Conservation (phyloP, 2,888 invertebrate genomes). For the Rhogogaster chlorosoma region DNA sequence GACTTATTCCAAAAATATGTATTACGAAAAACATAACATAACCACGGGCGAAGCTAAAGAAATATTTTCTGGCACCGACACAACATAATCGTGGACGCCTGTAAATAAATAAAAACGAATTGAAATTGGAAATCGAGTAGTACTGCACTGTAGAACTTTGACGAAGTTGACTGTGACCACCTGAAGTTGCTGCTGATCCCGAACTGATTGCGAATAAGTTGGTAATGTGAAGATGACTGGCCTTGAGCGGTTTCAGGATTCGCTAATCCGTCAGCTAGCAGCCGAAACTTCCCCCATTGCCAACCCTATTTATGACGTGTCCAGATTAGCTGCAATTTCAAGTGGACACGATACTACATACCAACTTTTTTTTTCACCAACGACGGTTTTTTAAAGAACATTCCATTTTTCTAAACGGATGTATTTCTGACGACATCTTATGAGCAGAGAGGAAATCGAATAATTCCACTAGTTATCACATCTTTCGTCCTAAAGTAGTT, state of each 20-base stretch:
- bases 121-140: constrained; percentile 29
- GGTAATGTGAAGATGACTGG: background rate
- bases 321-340: background rate
- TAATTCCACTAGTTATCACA: background rate
- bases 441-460: background rate
- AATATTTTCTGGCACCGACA: constrained; percentile 30
- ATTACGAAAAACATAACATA: constrained; percentile 22
- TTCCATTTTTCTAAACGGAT: background rate
- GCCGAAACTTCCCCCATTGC: background rate
- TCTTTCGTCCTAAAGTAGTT: background rate
- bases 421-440: background rate
- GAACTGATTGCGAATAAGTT: background rate
- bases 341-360: background rate
- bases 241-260: background rate
- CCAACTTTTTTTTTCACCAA: constrained; percentile 1
- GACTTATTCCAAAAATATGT: background rate
- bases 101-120: constrained; percentile 37
- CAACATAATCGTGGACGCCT: constrained; percentile 26
- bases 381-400: background rate
- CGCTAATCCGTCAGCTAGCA: background rate
- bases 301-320: background rate
- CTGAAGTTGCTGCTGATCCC: background rate
- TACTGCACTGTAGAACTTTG: background rate
- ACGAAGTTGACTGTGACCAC: background rate
- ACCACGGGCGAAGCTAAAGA: constrained; percentile 26